Evolutionary conservation across 2,888 invertebrate species (phyloP).

Genomic region (Drosophila fulvimacula): DNA sequence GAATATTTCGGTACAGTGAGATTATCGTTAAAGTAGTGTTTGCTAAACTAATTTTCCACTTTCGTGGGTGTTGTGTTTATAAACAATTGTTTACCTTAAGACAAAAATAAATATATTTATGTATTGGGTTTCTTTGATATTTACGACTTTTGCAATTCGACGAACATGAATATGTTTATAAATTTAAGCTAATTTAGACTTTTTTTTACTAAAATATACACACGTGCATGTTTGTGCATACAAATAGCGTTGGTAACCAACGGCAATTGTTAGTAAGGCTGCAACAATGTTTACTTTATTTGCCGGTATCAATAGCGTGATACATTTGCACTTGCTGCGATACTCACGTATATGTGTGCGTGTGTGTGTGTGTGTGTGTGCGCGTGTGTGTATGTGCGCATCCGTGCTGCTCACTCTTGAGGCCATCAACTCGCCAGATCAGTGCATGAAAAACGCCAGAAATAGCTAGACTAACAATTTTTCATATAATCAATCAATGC

Average conservation of each 20-base stretch:
- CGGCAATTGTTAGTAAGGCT: slow-evolving; percentile 2
- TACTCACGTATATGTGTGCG: background rate
- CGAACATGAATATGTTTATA: slow-evolving; percentile 1
- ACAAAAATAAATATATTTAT: background rate
- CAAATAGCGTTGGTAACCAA: background rate
- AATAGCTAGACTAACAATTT: too few species aligned
- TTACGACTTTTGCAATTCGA: background rate
- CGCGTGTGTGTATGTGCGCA: background rate
- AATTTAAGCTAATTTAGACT: background rate
- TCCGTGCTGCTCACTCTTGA: too few species aligned
- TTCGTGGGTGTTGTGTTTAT: background rate
- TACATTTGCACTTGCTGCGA: slow-evolving; percentile 8
- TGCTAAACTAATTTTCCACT: background rate
- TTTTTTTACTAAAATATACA: background rate
- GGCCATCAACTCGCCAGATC: too few species aligned
- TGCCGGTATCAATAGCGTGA: slow-evolving; percentile 14
- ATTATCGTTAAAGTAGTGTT: background rate
- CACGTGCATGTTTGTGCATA: background rate
- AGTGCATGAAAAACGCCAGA: too few species aligned
- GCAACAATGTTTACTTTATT: slow-evolving; percentile 18
- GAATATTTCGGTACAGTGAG: background rate
- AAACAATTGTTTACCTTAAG: background rate
- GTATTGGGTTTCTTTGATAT: slow-evolving; percentile 4
- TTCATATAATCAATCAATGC: too few species aligned
- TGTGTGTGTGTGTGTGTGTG: background rate